Base-by-base conservation (phyloP, 2,797 vertebrate species). In the Nasua narica region DNA sequence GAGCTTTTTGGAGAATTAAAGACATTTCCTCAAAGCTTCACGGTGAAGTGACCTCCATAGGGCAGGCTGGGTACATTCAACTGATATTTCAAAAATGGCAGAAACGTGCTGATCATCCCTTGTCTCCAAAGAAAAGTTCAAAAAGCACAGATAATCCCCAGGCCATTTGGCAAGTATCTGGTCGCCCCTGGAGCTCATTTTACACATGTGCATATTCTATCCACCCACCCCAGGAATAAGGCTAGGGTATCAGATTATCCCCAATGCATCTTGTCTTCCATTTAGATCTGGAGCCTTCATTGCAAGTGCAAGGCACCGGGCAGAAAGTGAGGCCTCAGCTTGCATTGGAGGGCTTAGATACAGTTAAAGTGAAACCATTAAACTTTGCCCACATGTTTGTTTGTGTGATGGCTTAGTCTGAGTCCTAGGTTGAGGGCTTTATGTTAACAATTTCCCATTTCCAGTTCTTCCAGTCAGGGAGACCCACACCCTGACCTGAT, bases 61-160 rank as follows among this genome's bases (percentile, higher is more conserved):
- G 84, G 15, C 78, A 58, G 58, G 56, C 35, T 0, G 8, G 77
- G 37, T 72, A 72, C 16, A 46, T 27, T 86, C 69, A 76, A 67
- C n/a, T 91, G 78, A 46, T 79, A 76, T 86, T 92, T 97, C 87
- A 83, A 83, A 95, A 52, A 16, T n/a, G 69, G 67, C 62, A 90
- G 78, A 94, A 83, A 93, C 9, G 0, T 23, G 72, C 52, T 50
- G 88, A 54, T 52, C 27, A 1, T 32, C 78, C 14, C 60, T 15
- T 8, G 9, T 69, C 56, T 76, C 84, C 90, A 76, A 50, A 69
- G 85, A 81, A 82, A 81, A 90, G 56, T 58, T 52, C 14, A 56
- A 52, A 95, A n/a, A 85, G 25, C 72, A 48, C 52, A 62, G 62
- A 72, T 40, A 62, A 25, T 27, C 52, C 25, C 19, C 13, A 37